Conservation (phyloP, 2,797 vertebrate genomes). For the Argyrosomus regius region DNA sequence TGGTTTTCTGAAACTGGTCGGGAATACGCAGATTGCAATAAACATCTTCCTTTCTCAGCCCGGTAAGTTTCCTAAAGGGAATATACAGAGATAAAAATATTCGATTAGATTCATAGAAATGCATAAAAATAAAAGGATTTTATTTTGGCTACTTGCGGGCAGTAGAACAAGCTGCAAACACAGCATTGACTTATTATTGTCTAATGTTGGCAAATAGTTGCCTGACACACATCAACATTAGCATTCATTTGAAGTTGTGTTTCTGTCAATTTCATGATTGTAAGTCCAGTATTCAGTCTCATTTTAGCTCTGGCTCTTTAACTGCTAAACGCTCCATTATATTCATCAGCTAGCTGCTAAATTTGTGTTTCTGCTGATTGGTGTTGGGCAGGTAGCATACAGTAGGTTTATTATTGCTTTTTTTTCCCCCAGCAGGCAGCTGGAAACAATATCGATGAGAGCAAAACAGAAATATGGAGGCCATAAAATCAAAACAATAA, state of each 20-base stretch:
- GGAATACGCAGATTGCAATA: constrained; percentile 83
- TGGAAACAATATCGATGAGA: background rate
- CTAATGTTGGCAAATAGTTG: background rate
- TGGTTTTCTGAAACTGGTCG: constrained; percentile 69
- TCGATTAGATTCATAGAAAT: background rate
- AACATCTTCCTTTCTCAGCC: constrained; percentile 81
- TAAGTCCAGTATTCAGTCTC: background rate
- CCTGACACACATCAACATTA: background rate
- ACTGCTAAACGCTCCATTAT: background rate
- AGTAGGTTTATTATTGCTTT: background rate
- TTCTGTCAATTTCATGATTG: background rate
- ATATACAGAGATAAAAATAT: background rate
- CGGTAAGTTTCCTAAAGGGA: constrained; percentile 73
- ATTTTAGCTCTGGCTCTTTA: background rate
- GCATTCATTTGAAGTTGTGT: background rate
- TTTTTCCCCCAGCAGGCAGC: background rate
- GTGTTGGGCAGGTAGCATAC: background rate
- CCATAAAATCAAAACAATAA: constrained; percentile 15
- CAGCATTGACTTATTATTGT: background rate
- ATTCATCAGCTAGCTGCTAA: background rate
- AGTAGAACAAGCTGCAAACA: background rate
- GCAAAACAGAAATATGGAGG: background rate
- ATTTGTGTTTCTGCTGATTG: background rate
- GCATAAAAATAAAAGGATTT: background rate
- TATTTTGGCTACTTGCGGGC: background rate